Conservation (phyloP, 2,888 invertebrate genomes). For the Pristionchus fissidentatus region DNA sequence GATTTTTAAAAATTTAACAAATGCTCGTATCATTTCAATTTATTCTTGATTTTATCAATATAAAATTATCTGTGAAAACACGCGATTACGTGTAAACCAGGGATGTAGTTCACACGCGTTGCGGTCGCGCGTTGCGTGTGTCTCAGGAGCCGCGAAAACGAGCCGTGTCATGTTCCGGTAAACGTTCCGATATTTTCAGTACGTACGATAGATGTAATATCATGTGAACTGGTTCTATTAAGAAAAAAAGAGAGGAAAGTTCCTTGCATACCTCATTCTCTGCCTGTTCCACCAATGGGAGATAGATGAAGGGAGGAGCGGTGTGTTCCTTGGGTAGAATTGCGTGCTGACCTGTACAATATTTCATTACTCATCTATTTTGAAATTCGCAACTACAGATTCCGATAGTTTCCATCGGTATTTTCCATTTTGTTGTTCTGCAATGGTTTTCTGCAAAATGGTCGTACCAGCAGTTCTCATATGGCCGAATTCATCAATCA, state of each 20-base stretch:
- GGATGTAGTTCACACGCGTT: too few species aligned
- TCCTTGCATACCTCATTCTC: slow-evolving; percentile 54
- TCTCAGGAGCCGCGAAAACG: too few species aligned
- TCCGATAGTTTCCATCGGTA: background rate
- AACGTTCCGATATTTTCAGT: too few species aligned
- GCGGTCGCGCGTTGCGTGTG: too few species aligned
- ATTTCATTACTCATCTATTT: background rate
- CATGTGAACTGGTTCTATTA: background rate
- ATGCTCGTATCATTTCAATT: too few species aligned
- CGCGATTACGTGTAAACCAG: too few species aligned
- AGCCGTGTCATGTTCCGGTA: too few species aligned
- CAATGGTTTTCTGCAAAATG: background rate
- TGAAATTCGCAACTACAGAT: background rate
- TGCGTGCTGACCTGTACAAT: slow-evolving; percentile 57
- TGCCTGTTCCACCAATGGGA: slow-evolving; percentile 59
- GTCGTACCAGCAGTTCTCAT: slow-evolving; percentile 30
- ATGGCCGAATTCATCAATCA: slow-evolving; percentile 21
- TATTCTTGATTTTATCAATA: too few species aligned
- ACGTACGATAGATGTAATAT: too few species aligned
- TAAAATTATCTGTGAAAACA: too few species aligned
- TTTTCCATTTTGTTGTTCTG: slow-evolving; percentile 76
- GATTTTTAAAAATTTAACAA: too few species aligned
- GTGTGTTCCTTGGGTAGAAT: slow-evolving; percentile 62
- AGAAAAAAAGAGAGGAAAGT: too few species aligned
- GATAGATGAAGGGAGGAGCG: slow-evolving; percentile 56